Evolutionary conservation across 1,140 invertebrate species (phyloP).

Genomic region (Caenorhabditis remanei): DNA sequence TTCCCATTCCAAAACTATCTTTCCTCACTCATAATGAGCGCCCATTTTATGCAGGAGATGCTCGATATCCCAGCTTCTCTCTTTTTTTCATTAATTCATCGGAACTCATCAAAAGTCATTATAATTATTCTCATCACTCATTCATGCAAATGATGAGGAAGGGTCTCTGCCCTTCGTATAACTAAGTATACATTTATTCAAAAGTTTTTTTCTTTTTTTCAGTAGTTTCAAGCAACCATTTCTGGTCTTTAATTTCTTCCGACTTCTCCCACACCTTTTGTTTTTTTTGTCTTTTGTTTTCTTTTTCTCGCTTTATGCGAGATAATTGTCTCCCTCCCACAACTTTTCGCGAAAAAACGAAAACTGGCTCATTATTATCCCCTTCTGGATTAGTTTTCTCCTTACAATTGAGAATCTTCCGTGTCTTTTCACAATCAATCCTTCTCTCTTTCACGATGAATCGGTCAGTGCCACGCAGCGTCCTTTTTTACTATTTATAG

Average conservation of each 20-base stretch:
- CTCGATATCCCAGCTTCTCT: neutral
- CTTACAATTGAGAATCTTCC: neutral
- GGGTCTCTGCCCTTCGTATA: constrained; percentile 5
- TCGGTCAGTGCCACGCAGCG: neutral
- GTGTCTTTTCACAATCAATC: constrained; percentile 2
- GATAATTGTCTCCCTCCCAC: constrained; percentile 15
- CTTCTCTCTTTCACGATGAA: neutral
- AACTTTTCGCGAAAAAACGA: neutral
- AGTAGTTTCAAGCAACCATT: neutral
- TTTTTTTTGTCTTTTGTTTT: constrained; percentile 19
- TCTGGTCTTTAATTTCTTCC: constrained; percentile 33
- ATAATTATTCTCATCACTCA: constrained; percentile 48
- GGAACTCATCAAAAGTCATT: constrained; percentile 44
- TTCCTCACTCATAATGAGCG: too few species aligned
- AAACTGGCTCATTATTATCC: constrained; percentile 15
- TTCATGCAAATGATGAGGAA: constrained; percentile 51
- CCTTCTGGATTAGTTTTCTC: too few species aligned
- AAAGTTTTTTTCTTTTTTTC: neutral
- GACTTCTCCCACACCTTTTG: neutral
- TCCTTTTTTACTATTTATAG: constrained; percentile 47
- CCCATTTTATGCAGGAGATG: neutral
- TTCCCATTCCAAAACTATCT: neutral
- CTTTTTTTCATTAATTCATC: neutral
- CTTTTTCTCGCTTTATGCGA: neutral
- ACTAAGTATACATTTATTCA: neutral